These are phyloP conservation scores for Gibbula magus DNA, from an alignment of 2,888 invertebrate genomes.

Conservation along the genomic window DNA sequence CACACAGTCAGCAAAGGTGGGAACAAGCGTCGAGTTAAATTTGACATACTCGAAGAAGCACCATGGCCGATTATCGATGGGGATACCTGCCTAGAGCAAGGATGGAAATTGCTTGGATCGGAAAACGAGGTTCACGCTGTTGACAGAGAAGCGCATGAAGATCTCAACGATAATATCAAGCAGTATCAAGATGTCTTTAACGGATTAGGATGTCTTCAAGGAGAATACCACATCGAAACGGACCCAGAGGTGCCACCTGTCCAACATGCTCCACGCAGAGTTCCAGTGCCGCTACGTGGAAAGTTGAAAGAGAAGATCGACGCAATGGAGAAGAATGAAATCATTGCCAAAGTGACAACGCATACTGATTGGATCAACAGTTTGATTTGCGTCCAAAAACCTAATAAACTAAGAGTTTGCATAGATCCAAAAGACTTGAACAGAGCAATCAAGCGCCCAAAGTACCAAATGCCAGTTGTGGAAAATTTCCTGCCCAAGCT, in stretches of 20 bases:
- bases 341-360: background rate
- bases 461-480: background rate
- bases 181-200: conserved; percentile 22
- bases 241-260: conserved; percentile 15
- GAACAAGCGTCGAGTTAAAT: background rate
- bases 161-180: background rate
- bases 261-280: conserved; percentile 15
- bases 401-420: conserved; percentile 8
- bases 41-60: background rate
- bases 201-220: conserved; percentile 21
- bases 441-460: background rate
- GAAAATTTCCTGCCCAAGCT: conserved; percentile 21
- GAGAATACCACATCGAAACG: conserved; percentile 26
- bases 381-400: conserved; percentile 9
- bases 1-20: no score
- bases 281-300: background rate
- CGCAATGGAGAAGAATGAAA: background rate
- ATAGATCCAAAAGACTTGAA: conserved; percentile 23
- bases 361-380: conserved; percentile 29
- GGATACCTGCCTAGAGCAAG: background rate
- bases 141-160: background rate
- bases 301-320: background rate
- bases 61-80: background rate
- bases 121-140: background rate
- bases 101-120: background rate